A percentile compares a stretch with the other conserved stretches of the same genome.
These are phyloP conservation scores for Crenuchus spilurus DNA, from an alignment of 2,797 vertebrate genomes.

Conservation along the genomic window DNA sequence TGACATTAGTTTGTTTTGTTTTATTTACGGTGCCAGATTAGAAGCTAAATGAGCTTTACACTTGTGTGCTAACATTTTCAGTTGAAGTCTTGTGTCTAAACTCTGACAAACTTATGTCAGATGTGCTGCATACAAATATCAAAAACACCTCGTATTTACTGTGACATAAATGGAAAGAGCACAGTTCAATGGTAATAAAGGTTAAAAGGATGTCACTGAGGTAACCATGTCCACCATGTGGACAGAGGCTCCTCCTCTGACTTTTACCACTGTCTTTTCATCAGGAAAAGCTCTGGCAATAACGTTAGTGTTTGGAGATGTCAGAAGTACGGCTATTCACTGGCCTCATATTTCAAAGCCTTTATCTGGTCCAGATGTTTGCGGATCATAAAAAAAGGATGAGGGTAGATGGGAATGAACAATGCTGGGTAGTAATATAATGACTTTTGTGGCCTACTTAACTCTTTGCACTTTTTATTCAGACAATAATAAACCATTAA, in stretches of 20 bases:
- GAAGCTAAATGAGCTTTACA: too few species aligned
- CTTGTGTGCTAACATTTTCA: too few species aligned
- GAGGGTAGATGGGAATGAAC: conserved; percentile 20
- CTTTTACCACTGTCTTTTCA: conserved; percentile 25
- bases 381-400: conserved; percentile 40
- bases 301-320: conserved; percentile 30
- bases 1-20: too few species aligned
- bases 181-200: conserved; percentile 1
- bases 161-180: neutral
- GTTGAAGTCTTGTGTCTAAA: too few species aligned
- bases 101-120: neutral
- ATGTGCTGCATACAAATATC: neutral
- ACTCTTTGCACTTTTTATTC: neutral
- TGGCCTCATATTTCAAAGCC: conserved; percentile 38
- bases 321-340: conserved; percentile 29
- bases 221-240: neutral
- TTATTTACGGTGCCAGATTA: too few species aligned
- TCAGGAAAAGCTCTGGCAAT: conserved; percentile 11
- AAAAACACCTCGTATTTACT: neutral
- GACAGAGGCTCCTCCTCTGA: neutral
- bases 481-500: neutral
- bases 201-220: neutral
- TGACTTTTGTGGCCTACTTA: neutral
- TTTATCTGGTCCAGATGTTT: conserved; percentile 46
- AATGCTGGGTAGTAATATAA: conserved; percentile 26